A percentile compares a stretch with the other conserved stretches of the same genome.
Conservation (phyloP, 2,888 invertebrate genomes). For the Coleophora flavipennella region DNA sequence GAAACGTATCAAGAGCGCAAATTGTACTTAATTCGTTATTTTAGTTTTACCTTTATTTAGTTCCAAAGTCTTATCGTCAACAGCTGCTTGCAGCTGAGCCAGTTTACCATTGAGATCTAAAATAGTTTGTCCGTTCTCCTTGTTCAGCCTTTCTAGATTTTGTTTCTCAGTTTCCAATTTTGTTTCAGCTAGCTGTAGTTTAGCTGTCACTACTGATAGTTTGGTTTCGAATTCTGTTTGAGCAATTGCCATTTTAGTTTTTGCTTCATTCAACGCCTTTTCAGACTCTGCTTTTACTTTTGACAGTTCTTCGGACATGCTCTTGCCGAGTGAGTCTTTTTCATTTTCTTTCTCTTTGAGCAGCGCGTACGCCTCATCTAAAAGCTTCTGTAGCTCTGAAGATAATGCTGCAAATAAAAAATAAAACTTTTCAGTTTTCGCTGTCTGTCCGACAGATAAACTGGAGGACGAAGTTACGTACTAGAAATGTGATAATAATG, state of each 20-base stretch:
- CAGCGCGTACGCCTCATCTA: constrained; percentile 66
- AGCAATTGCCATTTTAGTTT: constrained; percentile 78
- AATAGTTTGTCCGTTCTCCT: constrained; percentile 61
- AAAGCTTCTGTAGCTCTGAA: constrained; percentile 60
- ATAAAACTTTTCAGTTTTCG: no score
- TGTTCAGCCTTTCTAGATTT: constrained; percentile 57
- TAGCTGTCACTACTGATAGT: constrained; percentile 65
- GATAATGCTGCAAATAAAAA: constrained; percentile 52
- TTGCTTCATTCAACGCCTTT: constrained; percentile 62
- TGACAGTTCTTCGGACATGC: constrained; percentile 60
- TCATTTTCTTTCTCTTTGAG: constrained; percentile 66
- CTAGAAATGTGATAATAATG: no score
- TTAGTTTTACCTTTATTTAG: constrained; percentile 57
- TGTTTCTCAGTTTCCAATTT: constrained; percentile 60
- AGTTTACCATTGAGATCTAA: constrained; percentile 61
- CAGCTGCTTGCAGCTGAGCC: constrained; percentile 57
- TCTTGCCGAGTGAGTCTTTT: constrained; percentile 64
- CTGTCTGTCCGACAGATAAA: no score
- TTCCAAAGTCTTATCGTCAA: constrained; percentile 67
- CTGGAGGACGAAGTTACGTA: no score
- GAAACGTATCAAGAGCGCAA: constrained; percentile 15
- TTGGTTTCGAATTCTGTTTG: constrained; percentile 75
- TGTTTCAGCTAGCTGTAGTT: constrained; percentile 67
- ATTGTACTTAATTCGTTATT: background rate
- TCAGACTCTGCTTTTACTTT: constrained; percentile 64